Evolutionary conservation across 2,888 invertebrate genomes (phyloP), one percentile per base, ranked within the genome.

Genomic region (Trichacis sp.): DNA sequence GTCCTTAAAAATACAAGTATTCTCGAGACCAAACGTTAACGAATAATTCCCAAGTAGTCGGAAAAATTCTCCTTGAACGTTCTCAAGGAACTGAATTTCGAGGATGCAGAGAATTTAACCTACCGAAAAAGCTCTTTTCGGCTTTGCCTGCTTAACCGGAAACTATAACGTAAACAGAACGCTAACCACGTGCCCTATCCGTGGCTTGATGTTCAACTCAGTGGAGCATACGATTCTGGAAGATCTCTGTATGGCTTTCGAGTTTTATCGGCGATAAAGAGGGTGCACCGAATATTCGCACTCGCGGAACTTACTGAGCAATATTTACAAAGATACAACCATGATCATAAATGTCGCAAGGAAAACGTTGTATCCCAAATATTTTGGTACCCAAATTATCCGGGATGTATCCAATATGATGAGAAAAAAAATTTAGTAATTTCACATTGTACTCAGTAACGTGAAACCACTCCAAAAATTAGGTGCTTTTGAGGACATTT

Each of bases 161-260:
- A 69, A 61, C 58, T 48, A 49, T 47, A 66, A 69, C 60, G 50
- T 66, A 66, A 64, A 66, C 60, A 53, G 36, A 45, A 50, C 48
- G 43, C 45, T 51, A 48, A 57, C 59, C 68, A 68, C 65, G 62
- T 65, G 62, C 53, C 52, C 38, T 20, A 46, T 57, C 57, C 55
- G 46, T 40, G 47, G 50, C 49, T 51, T 46, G 45, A 62, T 54
- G 54, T 60, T 68, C 55, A 42, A 64, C 55, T 45, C 51, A 20
- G 20, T 50, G 52, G 51, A 59, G 63, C 60, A 45, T 42, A 49
- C 30, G 18, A 47, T 50, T 55, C 55, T 64, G 59, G 19, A 52
- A 59, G 52, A 51, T 56, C 58, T 62, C 52, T 12, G 17, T 46
- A 29, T 12, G 19, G 42, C 59, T 64, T 62, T 43, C 24, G 53